Base-by-base conservation (phyloP, 2,888 invertebrate genomes). In the Orchestes rusci region DNA sequence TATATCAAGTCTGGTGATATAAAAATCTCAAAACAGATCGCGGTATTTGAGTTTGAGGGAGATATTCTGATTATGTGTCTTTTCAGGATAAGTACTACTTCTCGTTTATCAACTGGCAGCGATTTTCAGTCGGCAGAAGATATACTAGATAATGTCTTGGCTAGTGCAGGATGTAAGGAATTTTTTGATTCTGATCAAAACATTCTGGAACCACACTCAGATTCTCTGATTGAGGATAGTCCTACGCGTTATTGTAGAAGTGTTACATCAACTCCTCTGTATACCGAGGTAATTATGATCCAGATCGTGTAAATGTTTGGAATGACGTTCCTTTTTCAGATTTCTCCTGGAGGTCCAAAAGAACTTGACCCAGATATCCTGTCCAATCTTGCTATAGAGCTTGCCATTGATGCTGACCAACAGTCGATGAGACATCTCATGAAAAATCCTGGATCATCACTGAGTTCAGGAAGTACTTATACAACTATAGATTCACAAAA, bases 41-140 rank as follows among this genome's bases (percentile, higher is more conserved):
- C n/a, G n/a, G n/a, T n/a, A n/a, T n/a, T n/a, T n/a, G n/a, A n/a
- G n/a, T n/a, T n/a, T n/a, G n/a, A n/a, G n/a, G n/a, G n/a, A n/a
- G n/a, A n/a, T n/a, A n/a, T n/a, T n/a, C n/a, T n/a, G n/a, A n/a
- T n/a, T n/a, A n/a, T n/a, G n/a, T n/a, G n/a, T n/a, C n/a, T 17
- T 18, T 19, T 35, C 27, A 23, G 27, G 13, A 32, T 12, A 27
- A 12, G 20, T 20, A 20, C 7, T 7, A 23, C 7, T 23, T 23
- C 27, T 16, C 43, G 47, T 8, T 38, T 32, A 7, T 52, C 54
- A 3, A 64, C 62, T 18, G 66, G 65, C 30, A 65, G 66, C 34
- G 66, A 69, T 43, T 76, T 73, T 46, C 74, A 74, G 57, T 75
- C 75, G 0, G 75, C 74, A 1, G 76, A 76, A 58, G 74, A 75